Percentiles rank a stretch among this genome's conserved stretches.
Conservation (phyloP, 1,140 invertebrate species). For the Drosophila pseudoananassae region DNA sequence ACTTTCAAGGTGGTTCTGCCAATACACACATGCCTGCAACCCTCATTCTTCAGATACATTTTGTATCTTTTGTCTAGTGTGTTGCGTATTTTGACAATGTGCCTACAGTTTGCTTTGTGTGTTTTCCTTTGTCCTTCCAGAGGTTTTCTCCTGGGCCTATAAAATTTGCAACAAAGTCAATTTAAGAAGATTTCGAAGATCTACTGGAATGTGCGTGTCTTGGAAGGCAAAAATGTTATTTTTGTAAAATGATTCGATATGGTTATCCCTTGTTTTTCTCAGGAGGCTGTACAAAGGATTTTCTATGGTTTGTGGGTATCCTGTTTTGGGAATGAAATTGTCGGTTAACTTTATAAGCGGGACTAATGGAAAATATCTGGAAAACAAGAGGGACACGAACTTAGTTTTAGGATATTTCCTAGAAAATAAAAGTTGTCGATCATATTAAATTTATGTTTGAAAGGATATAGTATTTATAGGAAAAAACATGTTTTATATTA, state of each 20-base stretch:
- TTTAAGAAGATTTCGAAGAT: slow-evolving; percentile 33
- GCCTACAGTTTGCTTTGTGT: slow-evolving; percentile 62
- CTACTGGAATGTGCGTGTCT: slow-evolving; percentile 5
- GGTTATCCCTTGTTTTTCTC: slow-evolving; percentile 19
- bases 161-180: slow-evolving; percentile 82
- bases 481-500: too few relatives aligned
- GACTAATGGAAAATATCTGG: slow-evolving; percentile 9
- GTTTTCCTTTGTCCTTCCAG: slow-evolving; percentile 21
- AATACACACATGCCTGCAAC: slow-evolving; percentile 30
- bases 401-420: too few relatives aligned
- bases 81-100: slow-evolving; percentile 80
- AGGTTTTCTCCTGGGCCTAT: slow-evolving; percentile 55
- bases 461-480: too few relatives aligned
- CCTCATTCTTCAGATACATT: slow-evolving; percentile 25
- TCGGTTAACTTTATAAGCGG: slow-evolving; percentile 29
- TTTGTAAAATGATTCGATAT: slow-evolving; percentile 43
- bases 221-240: slow-evolving; percentile 22
- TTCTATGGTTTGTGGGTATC: slow-evolving; percentile 28
- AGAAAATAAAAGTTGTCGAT: too few relatives aligned
- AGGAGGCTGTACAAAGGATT: slow-evolving; percentile 26
- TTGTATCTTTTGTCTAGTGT: slow-evolving; percentile 45
- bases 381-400: neutral
- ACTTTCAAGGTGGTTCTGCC: slow-evolving; percentile 48
- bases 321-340: slow-evolving; percentile 29
- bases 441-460: too few relatives aligned